Conservation (phyloP, 2,797 vertebrate genomes). For the Poecilia gillii region DNA sequence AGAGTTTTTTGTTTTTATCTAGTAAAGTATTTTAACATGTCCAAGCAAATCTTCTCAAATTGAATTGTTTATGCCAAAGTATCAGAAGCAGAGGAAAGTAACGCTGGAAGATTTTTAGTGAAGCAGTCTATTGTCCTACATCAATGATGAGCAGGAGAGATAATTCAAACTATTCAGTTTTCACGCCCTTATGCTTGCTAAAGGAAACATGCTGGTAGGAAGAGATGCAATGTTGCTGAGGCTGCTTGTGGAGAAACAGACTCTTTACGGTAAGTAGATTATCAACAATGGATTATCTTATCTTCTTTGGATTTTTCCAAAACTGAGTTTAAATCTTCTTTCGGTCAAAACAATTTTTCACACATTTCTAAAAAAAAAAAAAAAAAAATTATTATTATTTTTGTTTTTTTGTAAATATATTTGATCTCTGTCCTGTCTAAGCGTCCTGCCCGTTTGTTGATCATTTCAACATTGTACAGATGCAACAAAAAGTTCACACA, state of each 20-base stretch:
- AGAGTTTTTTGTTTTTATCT: neutral
- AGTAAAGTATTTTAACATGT: neutral
- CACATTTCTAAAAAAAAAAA: neutral
- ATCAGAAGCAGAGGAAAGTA: neutral
- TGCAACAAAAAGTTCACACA: slow-evolving; percentile 6
- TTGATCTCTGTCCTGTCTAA: neutral
- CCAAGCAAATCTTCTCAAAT: neutral
- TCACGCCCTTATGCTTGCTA: neutral
- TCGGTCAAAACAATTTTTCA: neutral
- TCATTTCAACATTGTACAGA: slow-evolving; percentile 29
- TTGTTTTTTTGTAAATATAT: neutral
- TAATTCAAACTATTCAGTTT: neutral
- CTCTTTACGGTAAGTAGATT: neutral
- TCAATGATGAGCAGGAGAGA: neutral
- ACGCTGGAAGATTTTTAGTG: neutral
- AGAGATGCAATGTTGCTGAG: neutral
- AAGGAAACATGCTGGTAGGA: neutral
- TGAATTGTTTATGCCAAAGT: neutral
- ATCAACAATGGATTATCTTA: neutral
- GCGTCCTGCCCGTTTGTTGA: slow-evolving; percentile 23
- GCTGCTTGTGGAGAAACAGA: neutral
- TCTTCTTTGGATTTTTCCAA: neutral
- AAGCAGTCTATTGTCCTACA: neutral
- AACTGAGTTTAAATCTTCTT: neutral
- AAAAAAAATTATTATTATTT: neutral